Evolutionary conservation across 2,113 vertebrate genomes (phyloP).

Genomic region (Alosa alosa): DNA sequence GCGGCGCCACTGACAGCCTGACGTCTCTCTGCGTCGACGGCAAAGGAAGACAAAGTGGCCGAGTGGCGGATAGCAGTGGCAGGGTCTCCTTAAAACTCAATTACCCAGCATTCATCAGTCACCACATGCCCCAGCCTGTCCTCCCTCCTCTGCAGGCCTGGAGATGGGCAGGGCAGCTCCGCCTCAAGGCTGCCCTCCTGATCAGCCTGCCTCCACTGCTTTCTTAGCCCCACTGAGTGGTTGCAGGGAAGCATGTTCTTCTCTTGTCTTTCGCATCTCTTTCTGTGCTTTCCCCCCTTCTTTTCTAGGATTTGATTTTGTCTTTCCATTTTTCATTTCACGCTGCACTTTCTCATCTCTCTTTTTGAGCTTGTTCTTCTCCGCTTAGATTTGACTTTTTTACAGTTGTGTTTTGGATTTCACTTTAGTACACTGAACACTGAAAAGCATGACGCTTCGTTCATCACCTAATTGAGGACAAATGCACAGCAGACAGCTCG

Average conservation of each 20-base stretch:
- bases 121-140: neutral
- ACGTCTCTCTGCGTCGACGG: neutral
- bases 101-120: conserved; percentile 36
- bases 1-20: conserved; percentile 3
- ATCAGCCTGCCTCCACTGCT: neutral
- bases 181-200: neutral
- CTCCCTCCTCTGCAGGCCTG: neutral
- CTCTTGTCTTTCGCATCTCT: neutral
- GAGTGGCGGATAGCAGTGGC: neutral
- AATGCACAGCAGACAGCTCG: neutral
- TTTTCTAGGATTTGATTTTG: neutral
- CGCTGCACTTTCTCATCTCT: neutral
- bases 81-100: conserved; percentile 13
- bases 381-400: neutral
- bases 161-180: neutral
- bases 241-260: neutral
- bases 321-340: neutral
- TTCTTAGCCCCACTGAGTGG: too few species aligned
- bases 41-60: neutral
- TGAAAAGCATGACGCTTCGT: neutral
- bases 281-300: too few species aligned
- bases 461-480: neutral
- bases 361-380: neutral
- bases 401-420: neutral
- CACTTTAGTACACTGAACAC: neutral